phyloP scores from a whole-genome alignment of 2,888 invertebrate species.

The Stenotaenia linearis region DNA sequence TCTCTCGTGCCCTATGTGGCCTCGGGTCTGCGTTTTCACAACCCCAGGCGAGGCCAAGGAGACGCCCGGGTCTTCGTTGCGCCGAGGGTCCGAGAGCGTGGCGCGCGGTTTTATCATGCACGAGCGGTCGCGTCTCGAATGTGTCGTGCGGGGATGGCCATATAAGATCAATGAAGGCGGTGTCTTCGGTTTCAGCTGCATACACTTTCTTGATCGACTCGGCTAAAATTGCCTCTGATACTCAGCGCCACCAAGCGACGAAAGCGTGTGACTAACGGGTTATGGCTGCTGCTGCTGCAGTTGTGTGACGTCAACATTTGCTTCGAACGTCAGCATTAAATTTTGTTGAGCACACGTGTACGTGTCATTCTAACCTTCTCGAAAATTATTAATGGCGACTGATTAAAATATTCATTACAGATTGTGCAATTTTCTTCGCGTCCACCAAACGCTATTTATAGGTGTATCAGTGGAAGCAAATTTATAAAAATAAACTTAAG shows the following conservation, averaged over 20 bases:
- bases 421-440: neutral
- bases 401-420: constrained; percentile 10
- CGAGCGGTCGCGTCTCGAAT: constrained; percentile 23
- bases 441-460: neutral
- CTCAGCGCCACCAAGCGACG: constrained; percentile 26
- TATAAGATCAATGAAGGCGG: constrained; percentile 16
- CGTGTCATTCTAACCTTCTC: neutral
- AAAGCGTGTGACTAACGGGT: constrained; percentile 29
- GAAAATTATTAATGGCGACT: neutral
- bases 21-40: constrained; percentile 2
- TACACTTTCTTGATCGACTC: constrained; percentile 20
- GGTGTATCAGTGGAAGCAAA: neutral
- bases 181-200: constrained; percentile 10
- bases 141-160: constrained; percentile 24
- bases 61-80: neutral
- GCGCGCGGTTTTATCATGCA: constrained; percentile 13
- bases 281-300: constrained; percentile 17
- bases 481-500: neutral
- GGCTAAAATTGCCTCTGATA: constrained; percentile 12
- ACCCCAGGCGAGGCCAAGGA: constrained; percentile 1
- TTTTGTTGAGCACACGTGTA: neutral
- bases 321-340: neutral
- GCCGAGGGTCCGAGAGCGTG: neutral
- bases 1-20: constrained; percentile 2
- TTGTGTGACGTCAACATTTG: neutral